Evolutionary conservation across 2,797 vertebrate genomes (phyloP).

Genomic region (Columba guinea): DNA sequence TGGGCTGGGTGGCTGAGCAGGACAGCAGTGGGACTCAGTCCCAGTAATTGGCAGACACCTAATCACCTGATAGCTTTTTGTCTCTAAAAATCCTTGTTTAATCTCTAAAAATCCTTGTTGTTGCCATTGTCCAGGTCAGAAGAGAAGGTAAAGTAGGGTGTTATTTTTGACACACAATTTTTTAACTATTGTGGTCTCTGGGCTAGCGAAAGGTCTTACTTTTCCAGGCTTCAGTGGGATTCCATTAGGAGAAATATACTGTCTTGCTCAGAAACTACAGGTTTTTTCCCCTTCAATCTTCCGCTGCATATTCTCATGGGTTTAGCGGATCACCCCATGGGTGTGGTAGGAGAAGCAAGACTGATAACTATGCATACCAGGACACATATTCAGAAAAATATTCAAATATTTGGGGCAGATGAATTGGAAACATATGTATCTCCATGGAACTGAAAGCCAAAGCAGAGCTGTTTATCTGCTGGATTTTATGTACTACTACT

Average conservation of each 20-base stretch:
- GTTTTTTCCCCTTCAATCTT: not conserved
- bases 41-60: fast-evolving
- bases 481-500: not conserved
- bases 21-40: not conserved
- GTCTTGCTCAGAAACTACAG: not conserved
- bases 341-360: conserved; percentile 4
- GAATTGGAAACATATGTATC: conserved; percentile 22
- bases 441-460: not conserved
- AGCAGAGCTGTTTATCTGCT: not conserved
- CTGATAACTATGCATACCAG: conserved; percentile 9
- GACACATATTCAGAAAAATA: conserved; percentile 2
- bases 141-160: not conserved
- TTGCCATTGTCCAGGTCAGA: not conserved
- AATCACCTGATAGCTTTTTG: not conserved
- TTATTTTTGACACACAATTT: not conserved
- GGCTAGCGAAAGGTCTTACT: not conserved
- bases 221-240: not conserved
- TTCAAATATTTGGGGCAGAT: not conserved
- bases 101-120: not conserved
- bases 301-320: not conserved
- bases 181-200: not conserved
- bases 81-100: not conserved
- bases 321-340: not conserved
- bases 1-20: not conserved
- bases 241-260: not conserved